These are phyloP conservation scores for Sinocyclocheilus rhinocerous DNA, from an alignment of 2,113 vertebrate species.

Conservation along the genomic window DNA sequence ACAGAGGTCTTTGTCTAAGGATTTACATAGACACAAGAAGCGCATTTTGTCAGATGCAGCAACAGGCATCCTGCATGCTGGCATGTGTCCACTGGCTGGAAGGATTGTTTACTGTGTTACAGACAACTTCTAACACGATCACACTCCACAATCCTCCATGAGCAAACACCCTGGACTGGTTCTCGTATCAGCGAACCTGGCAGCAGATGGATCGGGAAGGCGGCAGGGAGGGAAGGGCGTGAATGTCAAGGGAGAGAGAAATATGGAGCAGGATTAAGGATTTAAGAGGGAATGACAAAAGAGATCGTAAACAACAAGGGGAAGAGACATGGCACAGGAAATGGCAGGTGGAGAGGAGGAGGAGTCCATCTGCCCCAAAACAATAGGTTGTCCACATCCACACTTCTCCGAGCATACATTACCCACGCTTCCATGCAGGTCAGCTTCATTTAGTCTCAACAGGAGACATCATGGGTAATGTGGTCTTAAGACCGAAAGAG, in stretches of 20 bases:
- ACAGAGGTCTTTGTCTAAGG: not conserved
- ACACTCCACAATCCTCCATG: not conserved
- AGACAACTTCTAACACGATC: not conserved
- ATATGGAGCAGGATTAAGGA: slow-evolving; percentile 1
- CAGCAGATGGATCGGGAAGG: not conserved
- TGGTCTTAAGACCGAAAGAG: not conserved
- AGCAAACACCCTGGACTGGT: slow-evolving; percentile 16
- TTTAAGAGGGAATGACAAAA: slow-evolving; percentile 17
- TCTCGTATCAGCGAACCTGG: slow-evolving; percentile 10
- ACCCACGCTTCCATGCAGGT: not conserved
- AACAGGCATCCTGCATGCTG: not conserved
- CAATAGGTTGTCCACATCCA: not conserved
- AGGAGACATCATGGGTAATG: slow-evolving; percentile 28
- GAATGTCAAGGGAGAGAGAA: slow-evolving; percentile 8
- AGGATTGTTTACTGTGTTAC: not conserved
- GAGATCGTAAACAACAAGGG: slow-evolving; percentile 12
- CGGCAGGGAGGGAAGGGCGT: not conserved
- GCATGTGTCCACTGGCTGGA: not conserved
- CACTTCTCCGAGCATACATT: not conserved
- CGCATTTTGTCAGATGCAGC: not conserved
- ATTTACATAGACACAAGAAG: not conserved
- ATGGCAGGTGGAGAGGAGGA: slow-evolving; percentile 17
- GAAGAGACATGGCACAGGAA: not conserved
- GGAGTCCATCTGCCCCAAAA: slow-evolving; percentile 32
- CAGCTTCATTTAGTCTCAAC: slow-evolving; percentile 15